Conservation (phyloP, 2,113 vertebrate genomes). For the Erythrolamprus reginae region DNA sequence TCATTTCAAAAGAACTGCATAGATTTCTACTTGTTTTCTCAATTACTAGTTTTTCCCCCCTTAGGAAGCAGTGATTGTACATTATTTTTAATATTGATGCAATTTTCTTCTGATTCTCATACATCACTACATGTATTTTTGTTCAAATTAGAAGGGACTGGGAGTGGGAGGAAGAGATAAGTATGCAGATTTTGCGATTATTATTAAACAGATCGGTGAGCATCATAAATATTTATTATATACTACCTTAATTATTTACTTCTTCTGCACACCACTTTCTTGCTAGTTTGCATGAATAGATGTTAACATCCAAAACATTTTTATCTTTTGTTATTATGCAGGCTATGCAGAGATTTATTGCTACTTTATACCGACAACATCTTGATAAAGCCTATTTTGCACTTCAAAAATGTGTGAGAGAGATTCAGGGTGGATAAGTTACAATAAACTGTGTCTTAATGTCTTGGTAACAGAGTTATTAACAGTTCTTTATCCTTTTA, state of each 20-base stretch:
- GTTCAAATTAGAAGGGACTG: background rate
- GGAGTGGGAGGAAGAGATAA: background rate
- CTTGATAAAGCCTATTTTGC: conserved; percentile 30
- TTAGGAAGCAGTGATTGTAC: background rate
- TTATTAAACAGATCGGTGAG: conserved; percentile 25
- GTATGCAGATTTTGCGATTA: background rate
- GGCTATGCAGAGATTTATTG: conserved; percentile 4
- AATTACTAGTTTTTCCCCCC: background rate
- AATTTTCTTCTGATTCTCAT: background rate
- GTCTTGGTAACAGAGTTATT: background rate
- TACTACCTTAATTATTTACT: conserved; percentile 21
- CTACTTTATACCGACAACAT: conserved; percentile 10
- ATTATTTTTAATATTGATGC: background rate
- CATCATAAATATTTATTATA: background rate
- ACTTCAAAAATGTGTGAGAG: conserved; percentile 13
- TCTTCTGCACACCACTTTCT: conserved; percentile 12
- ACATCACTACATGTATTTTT: background rate
- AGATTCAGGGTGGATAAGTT: background rate
- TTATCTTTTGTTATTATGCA: conserved; percentile 6
- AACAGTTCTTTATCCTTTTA: conserved; percentile 6
- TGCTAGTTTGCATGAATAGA: conserved; percentile 22
- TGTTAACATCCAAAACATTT: conserved; percentile 29
- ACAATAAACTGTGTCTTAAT: background rate
- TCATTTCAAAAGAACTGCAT: background rate
- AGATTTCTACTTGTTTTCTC: background rate